Percentiles rank a stretch among this genome's conserved stretches.
phyloP scores from a whole-genome alignment of 2,113 vertebrate species.

The Galemys pyrenaicus region DNA sequence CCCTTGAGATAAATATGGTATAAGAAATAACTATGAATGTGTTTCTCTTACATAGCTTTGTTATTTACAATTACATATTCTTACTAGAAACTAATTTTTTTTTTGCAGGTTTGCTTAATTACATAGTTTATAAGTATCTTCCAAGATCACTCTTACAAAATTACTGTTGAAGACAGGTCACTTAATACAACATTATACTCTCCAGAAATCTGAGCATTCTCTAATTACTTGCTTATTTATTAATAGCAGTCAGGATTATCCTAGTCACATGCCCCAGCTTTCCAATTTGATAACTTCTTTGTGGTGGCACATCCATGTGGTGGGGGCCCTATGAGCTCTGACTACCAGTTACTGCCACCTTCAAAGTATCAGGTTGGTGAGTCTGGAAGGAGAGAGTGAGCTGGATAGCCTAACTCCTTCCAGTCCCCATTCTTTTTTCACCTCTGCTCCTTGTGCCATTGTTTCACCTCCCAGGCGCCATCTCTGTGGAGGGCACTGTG shows the following conservation, averaged over 20 bases:
- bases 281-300: neutral
- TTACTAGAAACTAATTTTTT: constrained; percentile 58
- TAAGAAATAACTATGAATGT: constrained; percentile 11
- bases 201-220: neutral
- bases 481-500: fast-evolving
- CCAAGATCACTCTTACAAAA: neutral
- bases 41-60: constrained; percentile 55
- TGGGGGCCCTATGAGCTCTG: neutral
- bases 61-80: constrained; percentile 58
- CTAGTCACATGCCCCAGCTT: neutral
- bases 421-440: neutral
- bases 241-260: neutral
- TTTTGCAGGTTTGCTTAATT: neutral
- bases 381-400: neutral
- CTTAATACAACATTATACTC: neutral
- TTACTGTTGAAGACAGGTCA: neutral
- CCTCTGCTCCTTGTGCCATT: fast-evolving
- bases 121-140: neutral
- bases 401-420: neutral
- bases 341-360: neutral
- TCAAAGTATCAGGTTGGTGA: neutral
- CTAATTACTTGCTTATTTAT: neutral
- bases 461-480: neutral
- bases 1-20: constrained; percentile 40
- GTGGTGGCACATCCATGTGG: neutral